Base-by-base conservation (phyloP, 2,113 vertebrate species). In the Cricetomys ansorgei region DNA sequence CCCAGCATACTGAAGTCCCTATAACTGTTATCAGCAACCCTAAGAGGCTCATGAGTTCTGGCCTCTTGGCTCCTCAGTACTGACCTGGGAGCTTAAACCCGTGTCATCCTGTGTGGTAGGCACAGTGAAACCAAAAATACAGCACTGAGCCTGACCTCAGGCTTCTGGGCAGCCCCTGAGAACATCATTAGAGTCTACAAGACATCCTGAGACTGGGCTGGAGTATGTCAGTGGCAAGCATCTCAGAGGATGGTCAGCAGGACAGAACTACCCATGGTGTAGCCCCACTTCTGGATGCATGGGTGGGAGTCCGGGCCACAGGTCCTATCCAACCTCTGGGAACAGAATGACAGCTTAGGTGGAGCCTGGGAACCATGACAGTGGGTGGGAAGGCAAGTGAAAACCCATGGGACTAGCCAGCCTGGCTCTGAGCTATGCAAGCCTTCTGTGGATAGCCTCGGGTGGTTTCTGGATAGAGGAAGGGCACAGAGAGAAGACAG, bases 21-120 rank as follows among this genome's bases (percentile, higher is more conserved):
- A 34, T 17, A 23, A 9, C 8, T 2, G 25, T 53, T 31, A 4
- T 4, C 23, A 25, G 19, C 53, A 55, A 43, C 55, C 50, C 37
- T 7, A 3, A 29, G 50, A 53, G 13, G 79, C 40, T 12, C 40
- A 5, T 5, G 0, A 16, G 57, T 16, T n/a, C 0, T 3, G 25
- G 86, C 9, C 72, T 27, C 83, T 13, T 13, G 64, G 77, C 89
- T 81, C 27, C 65, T 67, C 5, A 59, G 64, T 5, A 21, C n/a
- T n/a, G 50, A 65, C 17, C 72, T 55, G 67, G 64, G n/a, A 55
- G 59, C 31, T n/a, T 8, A 16, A 72, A 40, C 40, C 43, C 0
- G 1, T 3, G 10, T 6, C 1, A 13, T 34, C 65, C 40, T 45
- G 55, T 59, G 65, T 21, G 3, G 10, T 4, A 65, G 64, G 72